Evolutionary conservation across 2,797 vertebrate genomes (phyloP), one percentile per base, ranked within the genome.

Genomic region (Mormyrus proboscirostris): DNA sequence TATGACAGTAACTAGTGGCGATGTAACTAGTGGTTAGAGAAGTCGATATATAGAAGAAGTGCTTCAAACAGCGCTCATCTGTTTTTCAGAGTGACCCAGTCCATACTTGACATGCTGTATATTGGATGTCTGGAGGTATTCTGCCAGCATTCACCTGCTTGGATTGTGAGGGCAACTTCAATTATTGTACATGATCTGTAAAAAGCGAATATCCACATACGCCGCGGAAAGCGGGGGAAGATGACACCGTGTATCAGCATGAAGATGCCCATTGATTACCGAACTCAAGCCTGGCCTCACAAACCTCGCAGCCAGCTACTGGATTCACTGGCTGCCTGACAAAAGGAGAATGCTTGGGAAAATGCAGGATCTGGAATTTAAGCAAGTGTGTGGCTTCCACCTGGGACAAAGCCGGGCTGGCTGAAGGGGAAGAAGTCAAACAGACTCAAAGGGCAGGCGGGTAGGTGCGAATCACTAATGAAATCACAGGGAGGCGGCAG

Each of bases 401-500:
- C 82, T 84, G 82, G 82, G 82, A 84, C 44, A 51, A 84, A 84
- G 38, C 47, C 9, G 44, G 44, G 47, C 82, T 29, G 82, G 82
- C 47, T n/a, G 53, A 38, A 59, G 53, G 51, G 83, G 85, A 86
- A 55, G 51, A 38, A 87, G 85, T 41, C 22, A 51, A 87, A 87
- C 53, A 57, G 85, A 33, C 44, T 50, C 51, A 86, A 86, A 50
- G 85, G 85, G 85, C 85, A 38, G 53, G 51, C 51, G 33, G 85
- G 85, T 19, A 59, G 51, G 53, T 87, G 85, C 50, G 33, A 59
- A 87, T 57, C 51, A 51, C 53, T 87, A 57, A 87, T 87, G 85
- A 87, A 87, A 87, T 57, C 25, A 87, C 53, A 38, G 85, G 19
- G 51, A 59, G 4, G 33, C 29, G 7, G 19, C 4, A 19, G 85